Base-by-base conservation (phyloP, 2,888 invertebrate genomes). In the Nymphalis urticae region DNA sequence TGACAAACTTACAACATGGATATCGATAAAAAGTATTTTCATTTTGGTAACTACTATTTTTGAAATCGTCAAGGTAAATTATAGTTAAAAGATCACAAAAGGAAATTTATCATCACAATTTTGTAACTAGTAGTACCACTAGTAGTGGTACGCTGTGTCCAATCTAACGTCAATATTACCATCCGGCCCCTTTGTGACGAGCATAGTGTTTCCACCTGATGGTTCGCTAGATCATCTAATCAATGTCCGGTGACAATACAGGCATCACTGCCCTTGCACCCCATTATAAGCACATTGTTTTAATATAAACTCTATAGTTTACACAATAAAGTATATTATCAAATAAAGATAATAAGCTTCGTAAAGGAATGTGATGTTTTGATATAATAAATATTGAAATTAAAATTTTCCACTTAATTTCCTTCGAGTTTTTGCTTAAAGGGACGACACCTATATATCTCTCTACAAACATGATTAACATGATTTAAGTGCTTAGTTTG, bases 201-300 rank as follows among this genome's bases (percentile, higher is more conserved):
- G 75, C 73, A 21, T 32, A 69, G 71, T 68, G 69, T 74, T 77
- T 77, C 77, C 75, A 72, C 36, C 63, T 72, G 73, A 77, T 70
- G 67, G 72, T 66, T 62, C 72, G 73, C 67, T 64, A 71, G 71
- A 70, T 75, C 75, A 76, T 59, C 74, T 72, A 71, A 68, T 72
- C 69, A 70, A 66, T 71, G 71, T 66, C 66, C 71, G 68, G 63
- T 73, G 68, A 73, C 73, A 69, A 62, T 64, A 68, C 63, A 69
- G 54, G 70, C 74, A 69, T 74, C 74, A 71, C 59, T 62, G 68
- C 60, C 32, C 48, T 51, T 62, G 21, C 59, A 16, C 60, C 47
- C 47, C 60, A 32, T 48, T 53, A 68, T 53, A 42, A 17, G 3
- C 5, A 19, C 13, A 16, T 21, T 16, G 7, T 53, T 53, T 36